phyloP scores from a whole-genome alignment of 2,113 vertebrate species.

The Gobiocypris rarus region DNA sequence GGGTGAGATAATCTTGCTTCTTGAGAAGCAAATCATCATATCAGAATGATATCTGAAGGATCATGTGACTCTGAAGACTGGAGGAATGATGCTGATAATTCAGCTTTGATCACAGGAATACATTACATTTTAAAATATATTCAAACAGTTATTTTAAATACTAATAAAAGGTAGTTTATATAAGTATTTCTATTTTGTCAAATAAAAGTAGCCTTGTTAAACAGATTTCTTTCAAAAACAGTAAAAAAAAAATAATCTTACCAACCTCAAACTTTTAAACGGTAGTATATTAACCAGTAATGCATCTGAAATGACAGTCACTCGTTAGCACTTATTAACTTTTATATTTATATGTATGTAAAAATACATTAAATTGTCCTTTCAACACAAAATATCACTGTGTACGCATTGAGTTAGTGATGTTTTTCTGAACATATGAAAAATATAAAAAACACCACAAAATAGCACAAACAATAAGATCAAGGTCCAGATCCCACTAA shows the following conservation, averaged over 20 bases:
- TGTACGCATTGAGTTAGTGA: neutral
- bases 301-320: too few relatives aligned
- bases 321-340: neutral
- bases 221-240: neutral
- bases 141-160: neutral
- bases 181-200: neutral
- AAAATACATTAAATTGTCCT: neutral
- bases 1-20: too few relatives aligned
- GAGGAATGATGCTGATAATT: neutral
- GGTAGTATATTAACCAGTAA: neutral
- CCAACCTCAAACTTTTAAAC: neutral
- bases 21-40: neutral
- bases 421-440: neutral
- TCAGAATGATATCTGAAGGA: neutral
- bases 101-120: neutral
- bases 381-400: too few relatives aligned
- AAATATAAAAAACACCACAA: neutral
- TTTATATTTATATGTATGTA: neutral
- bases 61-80: neutral
- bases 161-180: neutral
- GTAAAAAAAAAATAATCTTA: neutral
- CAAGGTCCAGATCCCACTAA: neutral
- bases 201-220: neutral
- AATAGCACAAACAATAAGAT: neutral
- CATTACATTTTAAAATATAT: neutral